Base-by-base conservation (phyloP, 2,888 invertebrate genomes). In the Phanerotoma sp. region DNA sequence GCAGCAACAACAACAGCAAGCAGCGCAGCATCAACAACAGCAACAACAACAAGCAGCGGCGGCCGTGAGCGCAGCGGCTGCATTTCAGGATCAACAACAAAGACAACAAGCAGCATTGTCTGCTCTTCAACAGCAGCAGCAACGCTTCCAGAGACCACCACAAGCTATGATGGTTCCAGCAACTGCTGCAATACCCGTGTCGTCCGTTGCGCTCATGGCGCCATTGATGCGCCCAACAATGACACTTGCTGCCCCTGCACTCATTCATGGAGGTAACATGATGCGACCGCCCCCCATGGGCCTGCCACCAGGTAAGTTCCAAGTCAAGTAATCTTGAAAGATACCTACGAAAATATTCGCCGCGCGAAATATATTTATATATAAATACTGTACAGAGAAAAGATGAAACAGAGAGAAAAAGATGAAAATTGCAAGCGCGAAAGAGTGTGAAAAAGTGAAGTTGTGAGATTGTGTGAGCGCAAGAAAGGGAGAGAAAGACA, bases 211-310 rank as follows among this genome's bases (percentile, higher is more conserved):
- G 4, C 74, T 82, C 10, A 81, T 83, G 73, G 80, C 80, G 54
- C 80, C 81, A 48, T 66, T 78, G 5, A 80, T 82, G 79, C 71
- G 81, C 58, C 81, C 78, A n/a, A 77, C 79, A 47, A 78, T 80
- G 74, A 79, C 80, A 51, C 69, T 81, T 30, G 79, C 80, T 35
- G 82, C 81, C 20, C 82, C 82, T 40, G 79, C 76, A 72, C 82
- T 78, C 68, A 77, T 78, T 73, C 78, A 77, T 63, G 82, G 82
- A 74, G 84, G 84, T 75, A 84, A 82, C 78, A 79, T 84, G 78
- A 83, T 84, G 83, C 80, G 84, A 78, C 84, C 84, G 72, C 83
- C 83, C 71, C 83, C 82, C 71, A 81, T 85, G 79, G 83, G 83
- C 77, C 79, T 84, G 72, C 83, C 84, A 66, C 83, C 84, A 83